Conservation (phyloP, 2,888 invertebrate species). For the Drosophila emarginata region DNA sequence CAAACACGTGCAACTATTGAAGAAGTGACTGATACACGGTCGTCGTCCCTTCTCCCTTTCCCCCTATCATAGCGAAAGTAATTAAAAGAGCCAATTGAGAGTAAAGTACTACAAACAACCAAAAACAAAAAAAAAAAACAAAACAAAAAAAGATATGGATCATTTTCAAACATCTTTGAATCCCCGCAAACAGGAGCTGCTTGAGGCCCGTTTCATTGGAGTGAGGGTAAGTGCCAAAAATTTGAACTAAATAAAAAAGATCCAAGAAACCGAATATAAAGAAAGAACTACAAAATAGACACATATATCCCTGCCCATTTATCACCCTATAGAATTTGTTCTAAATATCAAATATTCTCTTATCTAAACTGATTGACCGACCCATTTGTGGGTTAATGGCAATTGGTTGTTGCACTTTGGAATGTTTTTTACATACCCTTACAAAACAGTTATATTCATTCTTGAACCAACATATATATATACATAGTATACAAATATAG, state of each 20-base stretch:
- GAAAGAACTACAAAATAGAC: no score
- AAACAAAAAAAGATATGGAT: conserved; percentile 86
- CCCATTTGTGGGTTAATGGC: conserved; percentile 28
- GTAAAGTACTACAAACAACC: background rate
- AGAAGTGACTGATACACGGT: background rate
- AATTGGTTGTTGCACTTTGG: conserved; percentile 69
- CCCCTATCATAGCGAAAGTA: background rate
- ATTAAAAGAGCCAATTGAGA: conserved; percentile 6
- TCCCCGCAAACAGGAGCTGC: conserved; percentile 98
- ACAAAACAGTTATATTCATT: no score
- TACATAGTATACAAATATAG: no score
- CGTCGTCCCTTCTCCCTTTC: no score
- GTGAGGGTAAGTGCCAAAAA: conserved; percentile 90
- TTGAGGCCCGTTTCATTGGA: conserved; percentile 98
- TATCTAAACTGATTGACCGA: background rate
- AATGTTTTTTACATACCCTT: conserved; percentile 18
- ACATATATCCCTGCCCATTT: no score
- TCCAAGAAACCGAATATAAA: no score
- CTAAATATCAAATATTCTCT: no score
- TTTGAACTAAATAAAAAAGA: background rate
- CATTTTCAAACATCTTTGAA: conserved; percentile 98
- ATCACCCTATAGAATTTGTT: background rate
- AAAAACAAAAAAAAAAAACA: background rate
- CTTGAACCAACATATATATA: no score
- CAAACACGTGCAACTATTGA: background rate